Evolutionary conservation across 2,888 invertebrate species (phyloP).

Genomic region (Mesochorus sp.): DNA sequence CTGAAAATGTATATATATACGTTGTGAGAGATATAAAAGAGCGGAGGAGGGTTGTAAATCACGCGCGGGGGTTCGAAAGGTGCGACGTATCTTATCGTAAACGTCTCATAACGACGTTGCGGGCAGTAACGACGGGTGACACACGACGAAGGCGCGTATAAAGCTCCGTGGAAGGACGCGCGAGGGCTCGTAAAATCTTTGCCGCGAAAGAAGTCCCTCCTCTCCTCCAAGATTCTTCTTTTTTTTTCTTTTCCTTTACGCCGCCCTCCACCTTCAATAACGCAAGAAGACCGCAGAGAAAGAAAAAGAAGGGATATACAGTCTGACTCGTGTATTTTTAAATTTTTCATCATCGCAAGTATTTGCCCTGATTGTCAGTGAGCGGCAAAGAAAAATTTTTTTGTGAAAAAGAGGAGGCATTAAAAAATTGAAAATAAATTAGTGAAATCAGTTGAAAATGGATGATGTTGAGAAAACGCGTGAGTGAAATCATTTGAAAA

Average conservation of each 20-base stretch:
- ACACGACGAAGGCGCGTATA: conserved; percentile 73
- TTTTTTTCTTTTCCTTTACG: conserved; percentile 59
- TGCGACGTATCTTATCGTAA: conserved; percentile 80
- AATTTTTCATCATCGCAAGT: too few relatives aligned
- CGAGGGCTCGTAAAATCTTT: conserved; percentile 73
- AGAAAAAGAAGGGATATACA: conserved; percentile 24
- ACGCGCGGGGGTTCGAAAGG: conserved; percentile 72
- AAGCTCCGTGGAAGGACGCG: conserved; percentile 68
- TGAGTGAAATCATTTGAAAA: too few relatives aligned
- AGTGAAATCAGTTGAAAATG: too few relatives aligned
- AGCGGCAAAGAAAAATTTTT: too few relatives aligned
- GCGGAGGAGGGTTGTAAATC: conserved; percentile 67
- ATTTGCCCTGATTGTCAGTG: too few relatives aligned
- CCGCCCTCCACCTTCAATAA: conserved; percentile 66
- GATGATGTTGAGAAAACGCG: too few relatives aligned
- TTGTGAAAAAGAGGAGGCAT: too few relatives aligned
- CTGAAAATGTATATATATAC: too few relatives aligned
- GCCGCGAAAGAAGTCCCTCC: conserved; percentile 55
- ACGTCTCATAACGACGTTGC: conserved; percentile 78
- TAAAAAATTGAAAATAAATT: too few relatives aligned
- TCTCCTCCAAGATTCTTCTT: conserved; percentile 2
- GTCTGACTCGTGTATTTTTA: too few relatives aligned
- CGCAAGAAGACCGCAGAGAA: conserved; percentile 49
- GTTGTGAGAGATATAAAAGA: conserved; percentile 68
- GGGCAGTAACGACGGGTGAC: conserved; percentile 79